These are phyloP conservation scores for Aleiodes alternator DNA, from an alignment of 2,888 invertebrate species.

Conservation along the genomic window DNA sequence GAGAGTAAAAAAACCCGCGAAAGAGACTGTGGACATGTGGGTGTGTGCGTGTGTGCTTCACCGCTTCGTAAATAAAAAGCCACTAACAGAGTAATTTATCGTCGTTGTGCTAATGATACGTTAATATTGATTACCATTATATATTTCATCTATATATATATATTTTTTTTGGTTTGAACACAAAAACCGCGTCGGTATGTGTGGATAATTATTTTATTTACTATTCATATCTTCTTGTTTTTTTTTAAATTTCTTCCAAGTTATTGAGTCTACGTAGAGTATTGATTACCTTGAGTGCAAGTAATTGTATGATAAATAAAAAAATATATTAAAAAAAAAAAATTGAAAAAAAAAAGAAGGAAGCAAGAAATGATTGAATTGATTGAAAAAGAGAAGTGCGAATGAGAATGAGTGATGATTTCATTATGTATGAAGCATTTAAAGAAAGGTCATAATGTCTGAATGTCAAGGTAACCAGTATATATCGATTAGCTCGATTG, in stretches of 20 bases:
- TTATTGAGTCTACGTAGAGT: slow-evolving; percentile 53
- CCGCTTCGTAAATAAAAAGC: slow-evolving; percentile 64
- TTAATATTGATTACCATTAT: slow-evolving; percentile 47
- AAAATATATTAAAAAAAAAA: slow-evolving; percentile 30
- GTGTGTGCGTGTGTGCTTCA: slow-evolving; percentile 67
- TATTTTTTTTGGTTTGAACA: slow-evolving; percentile 45
- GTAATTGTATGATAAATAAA: slow-evolving; percentile 51
- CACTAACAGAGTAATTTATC: slow-evolving; percentile 60
- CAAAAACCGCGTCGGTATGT: slow-evolving; percentile 50
- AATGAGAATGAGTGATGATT: slow-evolving; percentile 29
- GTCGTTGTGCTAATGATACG: slow-evolving; percentile 57
- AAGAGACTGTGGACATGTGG: slow-evolving; percentile 53
- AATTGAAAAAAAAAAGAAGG: slow-evolving; percentile 13
- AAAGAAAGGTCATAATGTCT: slow-evolving; percentile 27
- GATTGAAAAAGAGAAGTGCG: slow-evolving; percentile 3
- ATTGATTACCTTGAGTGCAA: slow-evolving; percentile 51
- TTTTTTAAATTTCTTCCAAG: slow-evolving; percentile 37
- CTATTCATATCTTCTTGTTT: slow-evolving; percentile 25
- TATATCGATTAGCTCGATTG: slow-evolving; percentile 26
- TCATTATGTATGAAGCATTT: slow-evolving; percentile 14
- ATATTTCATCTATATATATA: slow-evolving; percentile 47
- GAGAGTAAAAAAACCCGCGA: slow-evolving; percentile 46
- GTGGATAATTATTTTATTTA: slow-evolving; percentile 43
- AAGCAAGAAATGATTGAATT: slow-evolving; percentile 35
- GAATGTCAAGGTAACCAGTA: slow-evolving; percentile 42